phyloP scores from a whole-genome alignment of 1,140 invertebrate genomes.

The Ceratina calcarata region DNA sequence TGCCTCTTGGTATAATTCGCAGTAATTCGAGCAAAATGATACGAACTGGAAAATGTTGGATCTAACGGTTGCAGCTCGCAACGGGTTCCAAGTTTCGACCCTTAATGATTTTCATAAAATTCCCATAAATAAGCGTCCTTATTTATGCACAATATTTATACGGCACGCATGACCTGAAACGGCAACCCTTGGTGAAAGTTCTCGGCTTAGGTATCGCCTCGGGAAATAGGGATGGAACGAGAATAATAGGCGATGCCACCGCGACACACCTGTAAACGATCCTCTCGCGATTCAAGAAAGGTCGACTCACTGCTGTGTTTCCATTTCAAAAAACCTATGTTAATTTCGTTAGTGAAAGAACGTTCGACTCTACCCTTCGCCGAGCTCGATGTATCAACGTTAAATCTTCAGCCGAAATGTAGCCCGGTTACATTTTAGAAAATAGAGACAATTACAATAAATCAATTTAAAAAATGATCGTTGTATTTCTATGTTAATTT shows the following conservation, averaged over 20 bases:
- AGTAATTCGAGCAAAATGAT: background rate
- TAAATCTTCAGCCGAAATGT: too few species aligned
- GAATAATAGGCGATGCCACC: conserved; percentile 33
- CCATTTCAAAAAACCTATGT: too few species aligned
- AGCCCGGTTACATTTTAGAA: too few species aligned
- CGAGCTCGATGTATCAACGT: too few species aligned
- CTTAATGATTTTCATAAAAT: conserved; percentile 73
- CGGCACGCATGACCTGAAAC: conserved; percentile 67
- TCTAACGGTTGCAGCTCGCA: conserved; percentile 26
- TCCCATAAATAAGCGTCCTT: conserved; percentile 73
- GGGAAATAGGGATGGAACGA: conserved; percentile 7
- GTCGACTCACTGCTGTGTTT: background rate
- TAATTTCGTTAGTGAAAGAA: too few species aligned
- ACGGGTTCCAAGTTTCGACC: conserved; percentile 17
- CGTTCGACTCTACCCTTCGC: too few species aligned
- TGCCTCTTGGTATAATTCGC: too few species aligned
- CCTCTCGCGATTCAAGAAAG: conserved; percentile 29
- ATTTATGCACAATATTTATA: conserved; percentile 78
- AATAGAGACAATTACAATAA: too few species aligned
- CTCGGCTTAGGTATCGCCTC: conserved; percentile 29
- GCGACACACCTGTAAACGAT: conserved; percentile 44
- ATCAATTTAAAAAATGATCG: too few species aligned
- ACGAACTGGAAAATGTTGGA: background rate
- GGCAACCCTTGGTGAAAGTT: conserved; percentile 38
- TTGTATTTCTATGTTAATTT: too few species aligned